Conservation (phyloP, 1,140 invertebrate species). For the Augochlora pura region DNA sequence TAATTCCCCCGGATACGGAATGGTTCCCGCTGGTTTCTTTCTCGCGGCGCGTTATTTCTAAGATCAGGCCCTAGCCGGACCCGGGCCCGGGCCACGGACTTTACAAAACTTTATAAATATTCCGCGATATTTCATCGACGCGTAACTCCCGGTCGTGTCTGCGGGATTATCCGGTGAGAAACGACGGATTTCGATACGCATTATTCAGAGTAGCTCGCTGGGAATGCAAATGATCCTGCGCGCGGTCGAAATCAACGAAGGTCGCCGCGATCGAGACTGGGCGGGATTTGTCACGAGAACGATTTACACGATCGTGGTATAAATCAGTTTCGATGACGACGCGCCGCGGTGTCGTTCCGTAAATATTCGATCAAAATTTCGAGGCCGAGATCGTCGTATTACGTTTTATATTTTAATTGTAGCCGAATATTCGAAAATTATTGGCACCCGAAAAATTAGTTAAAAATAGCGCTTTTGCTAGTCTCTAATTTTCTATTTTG, state of each 20-base stretch:
- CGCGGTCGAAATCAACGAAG: background rate
- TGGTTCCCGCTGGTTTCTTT: background rate
- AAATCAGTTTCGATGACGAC: constrained; percentile 30
- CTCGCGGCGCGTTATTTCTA: background rate
- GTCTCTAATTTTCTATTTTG: too few species aligned
- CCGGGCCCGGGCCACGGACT: too few species aligned
- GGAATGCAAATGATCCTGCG: constrained; percentile 4
- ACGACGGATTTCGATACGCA: constrained; percentile 22
- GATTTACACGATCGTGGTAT: constrained; percentile 27
- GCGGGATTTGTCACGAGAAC: background rate
- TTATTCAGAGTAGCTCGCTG: constrained; percentile 5
- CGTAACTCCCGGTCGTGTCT: constrained; percentile 1
- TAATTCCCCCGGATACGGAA: background rate
- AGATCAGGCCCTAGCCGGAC: background rate
- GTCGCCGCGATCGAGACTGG: background rate
- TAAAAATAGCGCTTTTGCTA: too few species aligned
- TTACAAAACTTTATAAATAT: constrained; percentile 12
- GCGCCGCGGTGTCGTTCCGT: too few species aligned
- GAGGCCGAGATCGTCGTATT: too few species aligned
- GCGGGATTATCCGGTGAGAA: constrained; percentile 29
- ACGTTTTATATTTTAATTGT: too few species aligned
- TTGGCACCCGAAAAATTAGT: too few species aligned
- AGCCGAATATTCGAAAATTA: too few species aligned
- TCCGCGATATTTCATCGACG: background rate
- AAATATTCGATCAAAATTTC: too few species aligned